Percentiles rank a stretch among this genome's conserved stretches.
Evolutionary conservation across 2,888 invertebrate genomes (phyloP).

Genomic region (Cataglyphis altisquamis): DNA sequence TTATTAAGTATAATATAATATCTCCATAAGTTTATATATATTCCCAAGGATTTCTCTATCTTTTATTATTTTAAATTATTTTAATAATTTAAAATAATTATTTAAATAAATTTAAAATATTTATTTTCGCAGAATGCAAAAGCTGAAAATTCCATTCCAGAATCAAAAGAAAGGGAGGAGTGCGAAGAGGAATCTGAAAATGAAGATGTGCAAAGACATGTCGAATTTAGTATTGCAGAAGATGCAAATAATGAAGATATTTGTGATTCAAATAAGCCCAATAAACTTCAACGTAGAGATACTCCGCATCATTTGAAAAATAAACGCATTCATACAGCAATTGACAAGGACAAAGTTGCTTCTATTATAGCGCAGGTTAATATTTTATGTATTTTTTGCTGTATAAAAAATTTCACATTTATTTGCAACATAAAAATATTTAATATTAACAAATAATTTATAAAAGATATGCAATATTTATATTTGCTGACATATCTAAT

Average conservation of each 20-base stretch:
- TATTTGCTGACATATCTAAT: neutral
- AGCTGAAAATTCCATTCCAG: slow-evolving; percentile 87
- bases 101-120: slow-evolving; percentile 3
- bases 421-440: slow-evolving; percentile 19
- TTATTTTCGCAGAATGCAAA: slow-evolving; percentile 81
- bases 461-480: neutral
- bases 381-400: slow-evolving; percentile 60
- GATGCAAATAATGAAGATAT: slow-evolving; percentile 86
- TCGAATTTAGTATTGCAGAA: slow-evolving; percentile 84
- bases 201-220: slow-evolving; percentile 87
- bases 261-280: slow-evolving; percentile 87
- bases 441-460: neutral
- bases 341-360: slow-evolving; percentile 91
- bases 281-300: slow-evolving; percentile 95
- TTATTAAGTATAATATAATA: neutral
- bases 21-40: neutral
- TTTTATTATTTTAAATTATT: neutral
- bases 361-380: slow-evolving; percentile 91
- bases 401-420: slow-evolving; percentile 2
- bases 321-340: slow-evolving; percentile 93
- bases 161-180: slow-evolving; percentile 88
- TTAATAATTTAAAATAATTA: no score
- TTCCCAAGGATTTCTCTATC: neutral
- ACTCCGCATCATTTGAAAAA: slow-evolving; percentile 99
- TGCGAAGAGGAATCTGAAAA: slow-evolving; percentile 89